A percentile compares a stretch with the other conserved stretches of the same genome.
Conservation (phyloP, 2,888 invertebrate genomes). For the Opisthograptis luteolata region DNA sequence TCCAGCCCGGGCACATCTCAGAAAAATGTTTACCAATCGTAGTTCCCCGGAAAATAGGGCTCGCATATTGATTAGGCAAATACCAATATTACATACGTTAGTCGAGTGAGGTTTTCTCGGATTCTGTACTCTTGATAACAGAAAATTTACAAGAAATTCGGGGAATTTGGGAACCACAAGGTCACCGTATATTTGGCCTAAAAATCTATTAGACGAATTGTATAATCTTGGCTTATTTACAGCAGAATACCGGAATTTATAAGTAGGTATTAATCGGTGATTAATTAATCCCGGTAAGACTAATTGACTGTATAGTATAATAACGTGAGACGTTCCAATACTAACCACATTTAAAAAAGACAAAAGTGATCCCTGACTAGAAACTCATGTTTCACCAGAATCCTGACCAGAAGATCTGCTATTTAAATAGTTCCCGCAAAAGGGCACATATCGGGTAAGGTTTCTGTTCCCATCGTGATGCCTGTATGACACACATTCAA, state of each 20-base stretch:
- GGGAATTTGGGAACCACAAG: constrained; percentile 41
- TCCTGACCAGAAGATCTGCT: no score
- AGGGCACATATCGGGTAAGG: constrained; percentile 5
- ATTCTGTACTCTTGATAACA: constrained; percentile 47
- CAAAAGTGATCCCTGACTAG: constrained; percentile 7
- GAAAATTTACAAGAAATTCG: constrained; percentile 50
- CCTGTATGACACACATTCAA: constrained; percentile 27
- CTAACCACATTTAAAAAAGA: constrained; percentile 2
- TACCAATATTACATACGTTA: constrained; percentile 32
- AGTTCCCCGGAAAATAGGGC: constrained; percentile 10
- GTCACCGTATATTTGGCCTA: constrained; percentile 41
- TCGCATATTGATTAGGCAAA: constrained; percentile 30
- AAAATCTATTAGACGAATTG: constrained; percentile 30
- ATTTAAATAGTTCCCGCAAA: constrained; percentile 17
- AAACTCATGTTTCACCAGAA: constrained; percentile 1
- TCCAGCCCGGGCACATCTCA: constrained; percentile 1
- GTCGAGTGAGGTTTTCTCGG: constrained; percentile 22
- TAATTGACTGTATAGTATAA: no score
- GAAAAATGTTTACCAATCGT: constrained; percentile 16
- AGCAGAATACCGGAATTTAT: no score
- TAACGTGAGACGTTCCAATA: no score
- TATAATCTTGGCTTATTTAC: constrained; percentile 2
- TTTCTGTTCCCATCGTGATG: constrained; percentile 9
- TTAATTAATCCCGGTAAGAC: no score
- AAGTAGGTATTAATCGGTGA: no score